Evolutionary conservation across 1,140 invertebrate species (phyloP).

Genomic region (Cotesia glomerata): DNA sequence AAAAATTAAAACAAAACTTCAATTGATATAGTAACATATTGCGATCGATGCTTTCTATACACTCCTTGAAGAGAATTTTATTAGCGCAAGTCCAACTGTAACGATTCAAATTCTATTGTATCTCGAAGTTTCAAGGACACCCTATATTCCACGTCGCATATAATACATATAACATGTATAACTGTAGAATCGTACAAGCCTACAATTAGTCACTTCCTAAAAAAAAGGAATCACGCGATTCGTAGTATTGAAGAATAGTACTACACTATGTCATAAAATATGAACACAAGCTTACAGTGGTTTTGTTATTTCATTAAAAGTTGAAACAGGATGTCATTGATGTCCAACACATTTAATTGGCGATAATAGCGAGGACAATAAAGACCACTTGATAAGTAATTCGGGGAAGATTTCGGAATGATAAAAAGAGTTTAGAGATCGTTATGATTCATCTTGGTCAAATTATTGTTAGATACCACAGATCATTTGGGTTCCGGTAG

Average conservation of each 20-base stretch:
- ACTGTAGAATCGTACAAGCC: neutral
- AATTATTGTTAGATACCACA: conserved; percentile 2
- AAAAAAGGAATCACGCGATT: neutral
- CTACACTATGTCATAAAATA: too few relatives aligned
- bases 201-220: conserved; percentile 14
- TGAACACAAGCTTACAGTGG: too few relatives aligned
- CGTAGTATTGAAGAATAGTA: too few relatives aligned
- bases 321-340: too few relatives aligned
- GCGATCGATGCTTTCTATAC: neutral
- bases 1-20: too few relatives aligned
- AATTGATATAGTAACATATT: neutral
- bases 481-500: neutral
- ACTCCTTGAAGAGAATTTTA: conserved; percentile 8
- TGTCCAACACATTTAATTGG: too few relatives aligned
- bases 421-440: neutral
- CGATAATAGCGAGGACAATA: too few relatives aligned
- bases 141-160: neutral
- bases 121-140: conserved; percentile 17
- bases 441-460: neutral
- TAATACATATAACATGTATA: neutral
- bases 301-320: too few relatives aligned
- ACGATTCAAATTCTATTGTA: conserved; percentile 16
- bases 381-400: neutral
- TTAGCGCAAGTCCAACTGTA: conserved; percentile 27
- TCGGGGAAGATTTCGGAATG: neutral